These are phyloP conservation scores for Galeopterus variegatus DNA, from an alignment of 2,113 vertebrate species.

Conservation along the genomic window DNA sequence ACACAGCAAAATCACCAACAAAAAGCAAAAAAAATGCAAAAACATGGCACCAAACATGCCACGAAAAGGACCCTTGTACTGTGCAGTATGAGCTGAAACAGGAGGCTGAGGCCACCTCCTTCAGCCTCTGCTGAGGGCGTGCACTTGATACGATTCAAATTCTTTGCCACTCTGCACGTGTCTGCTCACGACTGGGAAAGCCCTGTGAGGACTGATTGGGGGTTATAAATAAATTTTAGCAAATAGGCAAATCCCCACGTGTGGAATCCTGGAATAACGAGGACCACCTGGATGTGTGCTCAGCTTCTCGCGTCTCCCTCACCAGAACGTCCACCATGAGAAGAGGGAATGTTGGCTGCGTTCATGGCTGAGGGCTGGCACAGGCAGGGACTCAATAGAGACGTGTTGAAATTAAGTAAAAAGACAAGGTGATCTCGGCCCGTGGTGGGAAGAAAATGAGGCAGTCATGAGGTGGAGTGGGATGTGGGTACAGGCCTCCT, in stretches of 20 bases:
- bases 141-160: no score
- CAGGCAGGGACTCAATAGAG: neutral
- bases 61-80: neutral
- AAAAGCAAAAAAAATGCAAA: neutral
- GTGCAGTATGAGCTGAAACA: accelerated
- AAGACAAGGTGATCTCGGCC: neutral
- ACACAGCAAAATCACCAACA: neutral
- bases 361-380: no score
- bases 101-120: neutral
- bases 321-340: neutral
- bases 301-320: neutral
- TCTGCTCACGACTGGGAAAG: accelerated
- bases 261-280: neutral
- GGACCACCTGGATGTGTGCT: no score
- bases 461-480: neutral
- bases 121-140: no score
- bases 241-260: neutral
- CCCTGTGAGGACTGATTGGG: no score
- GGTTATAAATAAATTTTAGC: no score
- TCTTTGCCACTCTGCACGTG: no score
- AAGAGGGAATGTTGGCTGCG: accelerated
- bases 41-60: neutral
- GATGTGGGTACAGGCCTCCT: no score
- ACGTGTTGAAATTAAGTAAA: neutral
- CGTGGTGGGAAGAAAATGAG: neutral